Base-by-base conservation (phyloP, 2,113 vertebrate species). In the Nothoprocta perdicaria region DNA sequence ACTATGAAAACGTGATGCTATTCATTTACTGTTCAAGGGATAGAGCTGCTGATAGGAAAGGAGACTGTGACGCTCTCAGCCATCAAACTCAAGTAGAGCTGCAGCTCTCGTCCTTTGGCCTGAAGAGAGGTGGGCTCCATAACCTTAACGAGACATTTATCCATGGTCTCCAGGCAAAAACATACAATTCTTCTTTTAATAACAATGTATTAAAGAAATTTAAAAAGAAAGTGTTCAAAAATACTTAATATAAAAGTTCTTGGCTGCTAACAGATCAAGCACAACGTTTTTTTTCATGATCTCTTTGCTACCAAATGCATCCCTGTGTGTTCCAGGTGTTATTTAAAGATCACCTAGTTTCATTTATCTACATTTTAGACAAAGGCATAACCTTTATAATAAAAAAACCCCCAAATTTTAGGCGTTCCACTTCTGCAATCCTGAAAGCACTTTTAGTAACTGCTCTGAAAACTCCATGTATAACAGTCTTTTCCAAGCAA, bases 391-490 rank as follows among this genome's bases (percentile, higher is more conserved):
- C 33, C 17, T 75, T 91, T 23, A 50, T 12, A 45, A 2, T 41
- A 65, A 61, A 33, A 55, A 38, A 73, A 57, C n/a, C n/a, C n/a
- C n/a, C 13, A 80, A 46, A 45, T 35, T 52, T 8, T 14, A 1
- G 22, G 26, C 12, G 4, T 23, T 91, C 80, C 24, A 27, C 40
- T 90, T 88, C 40, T 48, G 40, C n/a, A 57, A 75, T 55, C 26
- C 58, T 61, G 16, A 57, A 78, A 83, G 7, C 27, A 40, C 80
- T 38, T 80, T 80, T 33, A 50, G 17, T 58, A 73, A 69, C 52
- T 73, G 29, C 33, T 94, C 33, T 80, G 62, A 76, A 62, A 82
- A 79, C 22, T 60, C 26, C 38, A 38, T n/a, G 57, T 92, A 43
- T 13, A 57, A 61, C 0, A 61, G 43, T 21, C 46, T 31, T 80